Evolutionary conservation across 2,797 vertebrate species (phyloP), one percentile per base, ranked within the genome.

Genomic region (Aplochiton taeniatus): DNA sequence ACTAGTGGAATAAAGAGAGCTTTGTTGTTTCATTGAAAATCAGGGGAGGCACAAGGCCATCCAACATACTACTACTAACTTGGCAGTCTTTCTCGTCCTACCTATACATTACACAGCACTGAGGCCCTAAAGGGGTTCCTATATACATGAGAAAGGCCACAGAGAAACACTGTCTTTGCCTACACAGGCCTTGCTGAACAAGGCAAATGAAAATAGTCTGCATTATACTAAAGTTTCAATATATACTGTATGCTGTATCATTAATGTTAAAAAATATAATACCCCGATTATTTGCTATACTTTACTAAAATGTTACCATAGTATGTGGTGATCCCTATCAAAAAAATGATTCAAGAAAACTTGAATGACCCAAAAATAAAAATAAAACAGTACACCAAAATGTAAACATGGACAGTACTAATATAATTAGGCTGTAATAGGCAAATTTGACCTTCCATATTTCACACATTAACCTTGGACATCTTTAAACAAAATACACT

Each of bases 401-500:
- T 31, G 31, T 31, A 3, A 31, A 31, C 31, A 31, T 31, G 31
- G 2, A 31, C 31, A 3, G 6, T 31, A 31, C 2, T 31, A 31
- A 31, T 31, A 6, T 31, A 31, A 31, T 31, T 31, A 31, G 31
- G 31, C 31, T 31, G 13, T 4, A 54, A 11, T 20, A 11, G 31
- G 53, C 31, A 13, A 13, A 52, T 46, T 8, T 11, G 73, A 61
- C 50, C 46, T 51, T 7, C 5, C 14, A 43, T 18, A 45, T 62
- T 62, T 57, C 14, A 44, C 19, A 10, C 16, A 19, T 63, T 67
- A 74, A 70, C 75, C 62, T 45, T 69, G 61, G 63, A 69, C 67
- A 70, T 83, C 72, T 76, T 78, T 80, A 76, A 75, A 67, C 75
- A 73, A 74, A 65, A 63, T 19, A 48, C 80, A 81, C 79, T 77